Base-by-base conservation (phyloP, 2,113 vertebrate genomes). In the Heterotis niloticus region DNA sequence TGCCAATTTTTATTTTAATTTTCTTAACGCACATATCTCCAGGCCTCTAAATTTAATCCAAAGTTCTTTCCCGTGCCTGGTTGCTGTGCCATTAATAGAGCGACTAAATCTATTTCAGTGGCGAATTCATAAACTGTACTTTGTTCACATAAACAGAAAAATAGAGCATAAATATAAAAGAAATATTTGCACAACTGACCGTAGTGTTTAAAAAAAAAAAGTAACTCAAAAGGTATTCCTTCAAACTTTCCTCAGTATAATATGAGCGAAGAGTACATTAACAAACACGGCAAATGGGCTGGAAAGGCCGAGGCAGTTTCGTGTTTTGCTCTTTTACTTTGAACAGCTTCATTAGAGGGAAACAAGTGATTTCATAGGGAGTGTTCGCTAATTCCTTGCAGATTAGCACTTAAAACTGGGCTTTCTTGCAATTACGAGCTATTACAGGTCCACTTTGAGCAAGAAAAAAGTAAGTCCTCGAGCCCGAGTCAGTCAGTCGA, bases 361-460 rank as follows among this genome's bases (percentile, higher is more conserved):
- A 60, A 64, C 23, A 71, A 75, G 60, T 28, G 51, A 67, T 78
- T 44, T 67, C 60, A 78, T 67, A 62, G 16, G 60, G 59, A 69
- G 24, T 68, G 73, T 64, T 34, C 76, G 60, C 67, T 64, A 71
- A 81, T 83, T 80, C 65, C 64, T 83, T 80, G 75, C 77, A 88
- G 74, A 78, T 84, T 71, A 79, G 23, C 70, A 65, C 81, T 84
- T 83, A 80, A 70, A 83, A 84, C 79, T 59, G n/a, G 64, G 28
- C 80, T 86, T 81, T 82, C 82, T 82, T 77, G 83, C 72, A 86
- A 88, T 89, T 89, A 87, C 66, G 78, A 79, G 76, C 80, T 79
- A 89, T 88, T 88, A 87, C 59, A 64, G 77, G 81, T 72, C 74
- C 69, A 83, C 80, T 81, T 86, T 85, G 78, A 78, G 78, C 86